Evolutionary conservation across 2,797 vertebrate species (phyloP).

Genomic region (Spondyliosoma cantharus): DNA sequence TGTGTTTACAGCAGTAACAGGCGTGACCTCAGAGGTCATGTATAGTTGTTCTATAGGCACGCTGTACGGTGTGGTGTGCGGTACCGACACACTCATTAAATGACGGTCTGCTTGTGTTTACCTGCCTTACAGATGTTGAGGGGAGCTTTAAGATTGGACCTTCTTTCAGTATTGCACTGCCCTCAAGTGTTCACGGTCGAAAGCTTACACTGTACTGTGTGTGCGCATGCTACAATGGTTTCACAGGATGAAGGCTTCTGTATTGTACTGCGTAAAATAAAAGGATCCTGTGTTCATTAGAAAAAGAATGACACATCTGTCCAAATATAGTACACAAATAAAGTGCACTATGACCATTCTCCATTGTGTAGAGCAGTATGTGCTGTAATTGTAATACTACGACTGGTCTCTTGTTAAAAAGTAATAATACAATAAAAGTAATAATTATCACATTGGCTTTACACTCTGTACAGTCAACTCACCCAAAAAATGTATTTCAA

Average conservation of each 20-base stretch:
- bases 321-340: neutral
- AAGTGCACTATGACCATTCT: neutral
- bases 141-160: conserved; percentile 14
- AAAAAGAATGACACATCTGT: neutral
- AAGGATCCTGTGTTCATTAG: neutral
- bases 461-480: too few species aligned
- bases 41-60: conserved; percentile 15
- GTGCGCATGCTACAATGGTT: neutral
- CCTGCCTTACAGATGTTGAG: conserved; percentile 34
- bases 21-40: conserved; percentile 26
- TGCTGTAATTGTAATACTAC: neutral
- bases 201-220: neutral
- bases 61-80: neutral
- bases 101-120: conserved; percentile 25
- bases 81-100: neutral
- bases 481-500: too few species aligned
- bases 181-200: conserved; percentile 71
- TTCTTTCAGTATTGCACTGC: conserved; percentile 67
- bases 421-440: neutral
- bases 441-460: neutral
- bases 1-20: neutral
- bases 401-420: neutral
- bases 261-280: neutral
- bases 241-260: neutral
- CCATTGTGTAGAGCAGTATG: neutral